Conservation (phyloP, 2,888 invertebrate species). For the Eledona agricola region DNA sequence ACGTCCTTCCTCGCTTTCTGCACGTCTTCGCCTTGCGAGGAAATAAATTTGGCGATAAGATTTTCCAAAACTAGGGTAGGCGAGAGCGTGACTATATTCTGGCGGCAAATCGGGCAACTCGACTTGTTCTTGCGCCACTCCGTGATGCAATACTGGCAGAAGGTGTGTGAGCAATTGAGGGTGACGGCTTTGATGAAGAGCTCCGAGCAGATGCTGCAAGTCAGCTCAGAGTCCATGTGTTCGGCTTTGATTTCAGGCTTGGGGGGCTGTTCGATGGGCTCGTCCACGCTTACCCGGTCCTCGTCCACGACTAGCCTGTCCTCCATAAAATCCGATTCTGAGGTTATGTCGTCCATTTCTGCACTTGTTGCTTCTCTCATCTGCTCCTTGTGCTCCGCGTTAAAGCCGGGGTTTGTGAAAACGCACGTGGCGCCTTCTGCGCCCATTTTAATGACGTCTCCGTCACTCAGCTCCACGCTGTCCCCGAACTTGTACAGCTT, state of each 20-base stretch:
- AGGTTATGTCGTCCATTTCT: constrained; percentile 1
- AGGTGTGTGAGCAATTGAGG: constrained; percentile 78
- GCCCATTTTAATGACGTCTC: constrained; percentile 39
- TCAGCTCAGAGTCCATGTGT: constrained; percentile 72
- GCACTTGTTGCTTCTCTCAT: not conserved
- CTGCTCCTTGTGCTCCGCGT: constrained; percentile 2
- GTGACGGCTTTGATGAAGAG: constrained; percentile 75
- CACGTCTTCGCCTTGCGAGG: constrained; percentile 47
- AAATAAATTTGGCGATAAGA: constrained; percentile 76
- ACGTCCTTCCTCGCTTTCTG: constrained; percentile 4
- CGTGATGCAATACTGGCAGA: constrained; percentile 75
- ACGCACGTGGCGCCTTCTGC: constrained; percentile 20
- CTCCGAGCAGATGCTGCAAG: constrained; percentile 80
- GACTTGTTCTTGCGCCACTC: constrained; percentile 75
- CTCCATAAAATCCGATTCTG: not conserved
- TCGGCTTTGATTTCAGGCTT: no score
- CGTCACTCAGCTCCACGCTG: constrained; percentile 35
- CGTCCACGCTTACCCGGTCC: not conserved
- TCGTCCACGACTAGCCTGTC: not conserved
- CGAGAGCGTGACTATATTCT: constrained; percentile 64
- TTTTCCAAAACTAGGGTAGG: constrained; percentile 74
- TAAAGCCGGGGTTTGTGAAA: constrained; percentile 3
- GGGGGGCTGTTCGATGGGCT: not conserved
- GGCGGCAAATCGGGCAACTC: constrained; percentile 77
- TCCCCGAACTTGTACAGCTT: constrained; percentile 28